These are phyloP conservation scores for Gambelia wislizenii DNA, from an alignment of 2,797 vertebrate genomes.

Conservation along the genomic window DNA sequence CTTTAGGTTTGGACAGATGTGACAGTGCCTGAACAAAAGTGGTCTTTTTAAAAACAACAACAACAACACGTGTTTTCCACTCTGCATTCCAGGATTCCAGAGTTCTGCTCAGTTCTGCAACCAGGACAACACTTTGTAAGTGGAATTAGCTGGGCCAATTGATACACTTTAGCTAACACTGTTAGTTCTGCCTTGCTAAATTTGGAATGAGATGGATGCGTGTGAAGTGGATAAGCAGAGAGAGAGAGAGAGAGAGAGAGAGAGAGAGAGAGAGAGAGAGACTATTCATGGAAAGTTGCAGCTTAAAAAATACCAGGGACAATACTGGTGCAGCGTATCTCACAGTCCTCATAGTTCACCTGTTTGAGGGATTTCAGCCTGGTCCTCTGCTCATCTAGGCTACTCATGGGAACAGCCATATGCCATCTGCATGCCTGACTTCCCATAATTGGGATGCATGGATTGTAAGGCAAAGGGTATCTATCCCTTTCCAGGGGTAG, in stretches of 20 bases:
- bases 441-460: background rate
- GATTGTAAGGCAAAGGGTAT: background rate
- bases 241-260: background rate
- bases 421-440: background rate
- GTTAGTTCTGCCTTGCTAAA: slow-evolving; percentile 25
- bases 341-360: background rate
- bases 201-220: slow-evolving; percentile 1
- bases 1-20: background rate
- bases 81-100: background rate
- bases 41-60: background rate
- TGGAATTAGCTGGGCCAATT: background rate
- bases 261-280: no score
- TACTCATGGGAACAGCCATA: background rate
- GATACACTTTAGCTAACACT: background rate
- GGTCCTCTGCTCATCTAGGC: background rate
- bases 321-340: background rate
- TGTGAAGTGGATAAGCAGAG: background rate
- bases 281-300: background rate
- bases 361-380: background rate
- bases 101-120: background rate
- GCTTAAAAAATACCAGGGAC: background rate
- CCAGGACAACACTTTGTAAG: background rate
- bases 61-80: background rate
- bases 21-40: background rate
- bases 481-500: background rate